These are phyloP conservation scores for Diuraphis noxia DNA, from an alignment of 1,140 invertebrate genomes.

Conservation along the genomic window DNA sequence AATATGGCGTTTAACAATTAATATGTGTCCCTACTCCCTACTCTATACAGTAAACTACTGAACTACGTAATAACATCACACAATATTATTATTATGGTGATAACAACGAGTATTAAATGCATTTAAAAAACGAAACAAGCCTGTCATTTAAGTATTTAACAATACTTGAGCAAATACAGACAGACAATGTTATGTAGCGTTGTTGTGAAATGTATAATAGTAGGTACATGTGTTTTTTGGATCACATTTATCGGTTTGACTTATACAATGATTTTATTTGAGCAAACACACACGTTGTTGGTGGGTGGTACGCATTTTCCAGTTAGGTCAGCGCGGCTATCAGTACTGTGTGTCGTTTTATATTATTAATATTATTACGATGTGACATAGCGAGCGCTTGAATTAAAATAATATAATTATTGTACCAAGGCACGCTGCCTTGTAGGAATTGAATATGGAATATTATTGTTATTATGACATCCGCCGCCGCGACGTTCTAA, in stretches of 20 bases:
- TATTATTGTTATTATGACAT: not conserved
- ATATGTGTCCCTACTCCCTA: not conserved
- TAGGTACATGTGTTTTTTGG: not conserved
- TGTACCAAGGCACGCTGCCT: not conserved
- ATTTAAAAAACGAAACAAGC: not conserved
- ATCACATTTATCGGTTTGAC: not conserved
- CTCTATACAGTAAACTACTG: not conserved
- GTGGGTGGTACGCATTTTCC: not conserved
- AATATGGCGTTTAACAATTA: not conserved
- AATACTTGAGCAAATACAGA: slow-evolving; percentile 10
- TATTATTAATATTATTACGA: not conserved
- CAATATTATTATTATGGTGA: not conserved
- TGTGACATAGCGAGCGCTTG: not conserved
- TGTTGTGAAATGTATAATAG: not conserved
- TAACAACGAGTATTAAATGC: not conserved
- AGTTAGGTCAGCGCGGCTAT: not conserved
- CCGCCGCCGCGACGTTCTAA: not conserved
- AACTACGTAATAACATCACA: not conserved
- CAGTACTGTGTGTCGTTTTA: not conserved
- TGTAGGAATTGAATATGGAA: not conserved
- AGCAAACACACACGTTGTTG: not conserved
- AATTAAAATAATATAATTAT: not conserved
- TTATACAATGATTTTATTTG: not conserved
- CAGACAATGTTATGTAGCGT: not conserved
- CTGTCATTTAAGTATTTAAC: slow-evolving; percentile 12